These are phyloP conservation scores for Xiphophorus hellerii DNA, from an alignment of 2,113 vertebrate genomes.

Conservation along the genomic window DNA sequence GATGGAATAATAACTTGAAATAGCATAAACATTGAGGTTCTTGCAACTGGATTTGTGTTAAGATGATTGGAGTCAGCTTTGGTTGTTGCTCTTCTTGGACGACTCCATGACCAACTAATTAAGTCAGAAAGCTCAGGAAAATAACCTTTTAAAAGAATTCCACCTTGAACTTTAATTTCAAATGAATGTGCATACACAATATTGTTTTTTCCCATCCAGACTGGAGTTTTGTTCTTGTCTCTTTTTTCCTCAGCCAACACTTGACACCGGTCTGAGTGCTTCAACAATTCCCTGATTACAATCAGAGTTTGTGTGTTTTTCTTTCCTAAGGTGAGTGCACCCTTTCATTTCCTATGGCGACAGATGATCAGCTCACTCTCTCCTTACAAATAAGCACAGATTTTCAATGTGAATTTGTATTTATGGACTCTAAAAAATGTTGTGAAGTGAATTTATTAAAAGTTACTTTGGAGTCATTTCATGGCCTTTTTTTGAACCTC, in stretches of 20 bases:
- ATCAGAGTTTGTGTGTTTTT: conserved; percentile 26
- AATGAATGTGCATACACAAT: neutral
- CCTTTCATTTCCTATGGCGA: neutral
- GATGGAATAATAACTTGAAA: no score
- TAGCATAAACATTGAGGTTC: no score
- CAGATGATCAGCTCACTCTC: neutral
- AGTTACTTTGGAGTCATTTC: neutral
- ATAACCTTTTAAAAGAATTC: neutral
- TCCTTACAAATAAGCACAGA: neutral
- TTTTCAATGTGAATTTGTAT: neutral
- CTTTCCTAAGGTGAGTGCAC: neutral
- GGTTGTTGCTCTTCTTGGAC: no score
- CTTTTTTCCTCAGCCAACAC: conserved; percentile 15
- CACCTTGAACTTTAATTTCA: neutral
- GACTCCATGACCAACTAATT: neutral
- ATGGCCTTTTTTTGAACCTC: neutral
- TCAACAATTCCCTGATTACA: conserved; percentile 37
- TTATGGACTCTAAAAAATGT: neutral
- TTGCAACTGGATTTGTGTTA: neutral
- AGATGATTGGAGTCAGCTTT: no score
- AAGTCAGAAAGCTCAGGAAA: neutral
- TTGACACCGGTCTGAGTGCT: neutral
- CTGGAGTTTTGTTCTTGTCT: conserved; percentile 22
- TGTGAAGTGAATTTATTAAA: neutral
- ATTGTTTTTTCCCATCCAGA: neutral